Percentiles rank a stretch among this genome's conserved stretches.
Evolutionary conservation across 2,797 vertebrate species (phyloP).

Genomic region (Crypturellus tataupa): DNA sequence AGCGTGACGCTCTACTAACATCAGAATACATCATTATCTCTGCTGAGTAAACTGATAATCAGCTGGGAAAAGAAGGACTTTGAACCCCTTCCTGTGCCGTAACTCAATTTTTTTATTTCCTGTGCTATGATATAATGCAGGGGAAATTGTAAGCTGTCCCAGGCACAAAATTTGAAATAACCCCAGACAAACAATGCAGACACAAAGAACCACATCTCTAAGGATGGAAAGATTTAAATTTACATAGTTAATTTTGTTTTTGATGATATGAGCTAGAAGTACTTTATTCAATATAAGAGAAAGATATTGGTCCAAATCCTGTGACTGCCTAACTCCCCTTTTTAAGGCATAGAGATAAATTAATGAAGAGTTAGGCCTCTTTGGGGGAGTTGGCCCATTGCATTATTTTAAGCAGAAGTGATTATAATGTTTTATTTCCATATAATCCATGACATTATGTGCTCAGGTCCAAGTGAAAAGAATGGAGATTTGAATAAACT

Average conservation of each 20-base stretch:
- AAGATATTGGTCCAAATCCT: not conserved
- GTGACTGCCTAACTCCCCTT: not conserved
- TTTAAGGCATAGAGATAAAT: not conserved
- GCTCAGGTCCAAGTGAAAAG: not conserved
- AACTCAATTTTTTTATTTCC: not conserved
- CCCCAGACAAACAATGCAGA: not conserved
- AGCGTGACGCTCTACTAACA: slow-evolving; percentile 52
- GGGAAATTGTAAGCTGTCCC: not conserved
- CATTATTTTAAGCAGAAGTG: not conserved
- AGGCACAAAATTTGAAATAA: not conserved
- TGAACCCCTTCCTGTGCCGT: not conserved
- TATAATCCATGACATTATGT: not conserved
- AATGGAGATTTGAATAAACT: not conserved
- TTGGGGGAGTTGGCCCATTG: too few relatives aligned
- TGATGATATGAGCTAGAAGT: not conserved
- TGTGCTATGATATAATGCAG: not conserved
- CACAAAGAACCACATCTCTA: not conserved
- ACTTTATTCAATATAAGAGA: not conserved
- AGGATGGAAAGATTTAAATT: not conserved
- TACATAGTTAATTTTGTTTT: not conserved
- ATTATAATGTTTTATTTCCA: not conserved
- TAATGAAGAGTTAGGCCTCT: not conserved
- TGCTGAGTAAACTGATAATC: slow-evolving; percentile 55
- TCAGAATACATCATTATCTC: slow-evolving; percentile 34
- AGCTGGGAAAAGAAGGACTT: not conserved